Base-by-base conservation (phyloP, 2,113 vertebrate species). In the Hemibagrus wyckioides region DNA sequence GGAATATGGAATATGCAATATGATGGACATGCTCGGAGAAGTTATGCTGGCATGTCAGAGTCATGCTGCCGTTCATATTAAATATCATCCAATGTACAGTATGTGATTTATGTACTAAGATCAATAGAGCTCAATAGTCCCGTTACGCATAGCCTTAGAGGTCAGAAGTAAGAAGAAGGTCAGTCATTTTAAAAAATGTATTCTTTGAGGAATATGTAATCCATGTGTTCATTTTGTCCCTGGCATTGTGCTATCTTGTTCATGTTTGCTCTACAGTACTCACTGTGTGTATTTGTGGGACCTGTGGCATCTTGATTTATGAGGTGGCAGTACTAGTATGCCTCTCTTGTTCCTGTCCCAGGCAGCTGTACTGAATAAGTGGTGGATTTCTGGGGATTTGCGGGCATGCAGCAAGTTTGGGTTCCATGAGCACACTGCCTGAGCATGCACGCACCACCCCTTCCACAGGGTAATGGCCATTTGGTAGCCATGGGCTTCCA, bases 361-460 rank as follows among this genome's bases (percentile, higher is more conserved):
- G 83, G 86, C 85, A 87, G 91, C 88, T 84, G 76, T 87, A 86
- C 89, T 80, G 76, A 87, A 91, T 90, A 90, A 88, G 89, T 82
- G 75, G 19, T 67, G 85, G 85, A 82, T 92, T 89, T 86, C 84
- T 88, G 73, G 65, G 90, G 91, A 89, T 90, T 86, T 92, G 88
- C 23, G 30, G 25, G 67, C n/a, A 71, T 17, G 73, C 1, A 19
- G 19, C 48, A 54, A 57, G 67, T 86, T 88, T 86, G 75, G 67
- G 85, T 87, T 91, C 86, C 90, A 91, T 89, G 82, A 91, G 86
- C 82, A 71, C 86, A 91, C 63, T 41, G 73, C 82, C 76, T 48
- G 73, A 88, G 86, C 85, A 89, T 44, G 79, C 50, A 73, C 30
- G 23, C 57, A 6, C 79, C 21, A 57, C 33, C 33, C 10, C 54